phyloP scores from a whole-genome alignment of 2,888 invertebrate species.

The Platycnemis pennipes region DNA sequence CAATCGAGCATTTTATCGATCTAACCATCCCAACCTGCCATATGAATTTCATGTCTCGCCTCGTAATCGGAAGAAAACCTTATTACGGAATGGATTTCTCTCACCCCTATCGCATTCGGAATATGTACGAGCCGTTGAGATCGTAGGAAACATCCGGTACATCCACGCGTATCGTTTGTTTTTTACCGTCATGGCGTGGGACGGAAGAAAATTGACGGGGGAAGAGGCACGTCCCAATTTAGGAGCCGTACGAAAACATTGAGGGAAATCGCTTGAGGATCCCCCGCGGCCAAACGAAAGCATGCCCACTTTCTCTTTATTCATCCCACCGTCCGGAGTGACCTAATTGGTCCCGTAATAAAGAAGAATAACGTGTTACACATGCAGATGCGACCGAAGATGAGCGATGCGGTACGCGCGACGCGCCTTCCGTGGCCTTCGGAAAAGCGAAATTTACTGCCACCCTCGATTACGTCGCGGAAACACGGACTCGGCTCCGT shows the following conservation, averaged over 20 bases:
- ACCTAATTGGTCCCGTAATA: neutral
- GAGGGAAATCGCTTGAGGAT: neutral
- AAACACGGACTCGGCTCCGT: no score
- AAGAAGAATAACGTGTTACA: conserved; percentile 8
- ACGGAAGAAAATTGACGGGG: neutral
- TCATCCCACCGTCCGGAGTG: neutral
- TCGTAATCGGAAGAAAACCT: neutral
- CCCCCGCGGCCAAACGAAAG: neutral
- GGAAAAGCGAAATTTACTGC: neutral
- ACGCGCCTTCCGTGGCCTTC: neutral
- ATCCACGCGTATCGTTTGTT: neutral
- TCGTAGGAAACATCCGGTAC: neutral
- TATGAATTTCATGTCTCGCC: neutral
- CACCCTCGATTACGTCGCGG: neutral
- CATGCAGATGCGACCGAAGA: neutral
- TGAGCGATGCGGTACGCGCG: neutral
- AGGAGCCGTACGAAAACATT: neutral
- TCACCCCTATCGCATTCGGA: neutral
- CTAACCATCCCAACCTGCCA: neutral
- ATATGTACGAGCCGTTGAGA: neutral
- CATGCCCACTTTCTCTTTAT: neutral
- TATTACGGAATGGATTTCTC: neutral
- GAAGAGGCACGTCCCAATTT: neutral
- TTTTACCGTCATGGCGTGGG: neutral
- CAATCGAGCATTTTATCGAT: no score